Conservation (phyloP, 2,888 invertebrate genomes). For the Limenitis arthemis region DNA sequence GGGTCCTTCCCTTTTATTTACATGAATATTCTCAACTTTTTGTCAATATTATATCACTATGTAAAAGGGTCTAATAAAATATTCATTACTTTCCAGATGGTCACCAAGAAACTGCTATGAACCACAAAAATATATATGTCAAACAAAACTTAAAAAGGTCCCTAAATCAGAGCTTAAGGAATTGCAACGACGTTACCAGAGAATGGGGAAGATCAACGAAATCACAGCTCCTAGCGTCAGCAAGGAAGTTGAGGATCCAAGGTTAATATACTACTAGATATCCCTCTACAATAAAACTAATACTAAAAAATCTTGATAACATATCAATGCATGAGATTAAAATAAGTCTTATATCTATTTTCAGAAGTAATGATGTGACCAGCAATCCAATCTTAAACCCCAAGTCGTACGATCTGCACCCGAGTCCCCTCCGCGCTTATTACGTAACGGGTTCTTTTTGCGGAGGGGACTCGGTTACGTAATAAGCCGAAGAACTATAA, state of each 20-base stretch:
- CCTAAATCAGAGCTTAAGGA: conserved; percentile 61
- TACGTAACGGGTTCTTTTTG: no score
- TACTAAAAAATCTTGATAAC: no score
- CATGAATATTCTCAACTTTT: no score
- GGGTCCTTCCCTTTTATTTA: no score
- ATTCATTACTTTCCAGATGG: conserved; percentile 68
- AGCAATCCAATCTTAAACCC: conserved; percentile 44
- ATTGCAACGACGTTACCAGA: conserved; percentile 58
- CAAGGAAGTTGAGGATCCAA: conserved; percentile 47
- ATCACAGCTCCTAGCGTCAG: conserved; percentile 61
- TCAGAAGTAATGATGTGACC: conserved; percentile 47
- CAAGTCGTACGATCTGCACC: conserved; percentile 52
- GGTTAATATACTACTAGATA: not conserved
- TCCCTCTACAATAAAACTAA: not conserved
- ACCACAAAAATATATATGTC: conserved; percentile 79
- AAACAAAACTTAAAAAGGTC: conserved; percentile 71
- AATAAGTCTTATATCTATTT: not conserved
- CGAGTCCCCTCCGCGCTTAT: conserved; percentile 36
- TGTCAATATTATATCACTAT: no score
- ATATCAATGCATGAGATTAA: no score
- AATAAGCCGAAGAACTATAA: conserved; percentile 31
- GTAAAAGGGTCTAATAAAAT: no score
- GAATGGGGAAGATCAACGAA: conserved; percentile 69
- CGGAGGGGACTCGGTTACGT: conserved; percentile 29
- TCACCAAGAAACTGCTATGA: conserved; percentile 75